Evolutionary conservation across 2,888 invertebrate species (phyloP).

Genomic region (Petrophora chlorosata): DNA sequence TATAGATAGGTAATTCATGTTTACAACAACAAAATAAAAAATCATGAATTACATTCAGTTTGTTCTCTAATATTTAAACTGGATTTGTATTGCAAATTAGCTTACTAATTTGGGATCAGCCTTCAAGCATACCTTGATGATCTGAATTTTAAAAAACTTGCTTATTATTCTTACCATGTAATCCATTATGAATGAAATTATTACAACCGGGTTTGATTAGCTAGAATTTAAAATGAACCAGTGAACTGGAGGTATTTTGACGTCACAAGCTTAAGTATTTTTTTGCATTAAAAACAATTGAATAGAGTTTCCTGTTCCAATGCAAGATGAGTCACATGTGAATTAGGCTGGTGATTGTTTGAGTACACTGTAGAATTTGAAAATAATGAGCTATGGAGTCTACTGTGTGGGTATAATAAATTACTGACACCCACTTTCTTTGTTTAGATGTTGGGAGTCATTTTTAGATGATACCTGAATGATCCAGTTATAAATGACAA

Average conservation of each 20-base stretch:
- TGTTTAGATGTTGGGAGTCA: too few species aligned
- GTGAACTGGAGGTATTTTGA: too few species aligned
- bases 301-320: background rate
- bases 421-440: background rate
- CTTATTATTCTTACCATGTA: conserved; percentile 7
- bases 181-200: too few species aligned
- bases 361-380: conserved; percentile 3
- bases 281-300: background rate
- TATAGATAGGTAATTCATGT: too few species aligned
- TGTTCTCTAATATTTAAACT: too few species aligned
- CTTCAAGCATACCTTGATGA: conserved; percentile 1
- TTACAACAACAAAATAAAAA: too few species aligned
- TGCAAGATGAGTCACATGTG: conserved; percentile 6
- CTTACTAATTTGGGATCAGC: conserved; percentile 1
- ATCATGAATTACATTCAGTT: too few species aligned
- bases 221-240: too few species aligned
- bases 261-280: too few species aligned
- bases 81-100: conserved; percentile 3
- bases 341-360: conserved; percentile 11
- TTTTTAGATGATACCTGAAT: too few species aligned
- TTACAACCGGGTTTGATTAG: too few species aligned
- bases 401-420: conserved; percentile 1
- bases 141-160: conserved; percentile 4
- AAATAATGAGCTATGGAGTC: background rate
- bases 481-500: too few species aligned